Conservation (phyloP, 1,140 invertebrate genomes). For the Pogonomyrmex barbatus region DNA sequence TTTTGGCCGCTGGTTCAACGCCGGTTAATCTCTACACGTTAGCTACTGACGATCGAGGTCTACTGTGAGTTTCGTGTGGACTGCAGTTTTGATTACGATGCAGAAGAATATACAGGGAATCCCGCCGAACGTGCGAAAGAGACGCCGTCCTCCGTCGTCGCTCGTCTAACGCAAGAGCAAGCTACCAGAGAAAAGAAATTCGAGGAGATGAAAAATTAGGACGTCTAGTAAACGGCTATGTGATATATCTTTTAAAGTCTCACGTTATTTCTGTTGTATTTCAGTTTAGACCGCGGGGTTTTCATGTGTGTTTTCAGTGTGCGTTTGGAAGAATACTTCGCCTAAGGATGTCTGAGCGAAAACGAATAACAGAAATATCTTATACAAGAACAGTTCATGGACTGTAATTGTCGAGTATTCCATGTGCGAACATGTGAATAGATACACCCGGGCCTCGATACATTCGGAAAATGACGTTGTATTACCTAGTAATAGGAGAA, state of each 20-base stretch:
- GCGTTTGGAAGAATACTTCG: background rate
- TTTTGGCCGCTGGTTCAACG: slow-evolving; percentile 33
- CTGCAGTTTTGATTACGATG: slow-evolving; percentile 47
- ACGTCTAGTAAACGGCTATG: background rate
- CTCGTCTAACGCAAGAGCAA: background rate
- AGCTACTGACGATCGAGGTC: slow-evolving; percentile 21
- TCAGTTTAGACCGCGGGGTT: background rate
- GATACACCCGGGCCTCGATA: background rate
- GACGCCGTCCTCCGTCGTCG: background rate
- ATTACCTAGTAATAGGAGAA: background rate
- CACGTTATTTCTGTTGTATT: background rate
- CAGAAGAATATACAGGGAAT: slow-evolving; percentile 2
- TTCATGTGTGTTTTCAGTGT: background rate
- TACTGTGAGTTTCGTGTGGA: slow-evolving; percentile 11
- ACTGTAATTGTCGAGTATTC: background rate
- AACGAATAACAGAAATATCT: background rate
- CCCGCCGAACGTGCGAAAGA: background rate
- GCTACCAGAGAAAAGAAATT: background rate
- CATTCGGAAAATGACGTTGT: background rate
- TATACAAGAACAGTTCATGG: background rate
- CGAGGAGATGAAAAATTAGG: background rate
- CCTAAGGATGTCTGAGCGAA: background rate
- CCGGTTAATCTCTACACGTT: slow-evolving; percentile 9
- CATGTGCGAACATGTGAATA: background rate
- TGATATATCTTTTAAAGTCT: slow-evolving; percentile 17